A percentile compares a stretch with the other conserved stretches of the same genome.
These are phyloP conservation scores for Rafetus swinhoei DNA, from an alignment of 2,113 vertebrate genomes.

Conservation along the genomic window DNA sequence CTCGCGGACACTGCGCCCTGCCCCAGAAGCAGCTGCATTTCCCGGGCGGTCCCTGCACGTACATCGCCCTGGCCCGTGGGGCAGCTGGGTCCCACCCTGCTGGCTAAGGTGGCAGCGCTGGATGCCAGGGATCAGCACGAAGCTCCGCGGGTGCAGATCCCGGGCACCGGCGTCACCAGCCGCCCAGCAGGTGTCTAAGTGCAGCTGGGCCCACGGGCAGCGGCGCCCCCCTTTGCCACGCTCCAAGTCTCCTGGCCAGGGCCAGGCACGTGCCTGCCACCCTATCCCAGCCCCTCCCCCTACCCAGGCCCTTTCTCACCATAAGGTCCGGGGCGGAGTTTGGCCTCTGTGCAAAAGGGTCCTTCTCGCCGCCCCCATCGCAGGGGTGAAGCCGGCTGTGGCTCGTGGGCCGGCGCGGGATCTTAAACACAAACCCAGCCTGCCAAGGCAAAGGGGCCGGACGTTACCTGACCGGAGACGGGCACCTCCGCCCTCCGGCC, in stretches of 20 bases:
- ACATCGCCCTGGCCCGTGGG: no score
- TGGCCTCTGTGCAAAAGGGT: constrained; percentile 81
- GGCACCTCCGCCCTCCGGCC: rapidly evolving
- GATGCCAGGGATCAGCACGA: no score
- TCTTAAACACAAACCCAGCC: constrained; percentile 90
- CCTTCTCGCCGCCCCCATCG: constrained; percentile 63
- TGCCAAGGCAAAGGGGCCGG: background rate
- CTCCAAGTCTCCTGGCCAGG: background rate
- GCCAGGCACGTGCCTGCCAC: background rate
- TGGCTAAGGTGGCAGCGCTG: background rate
- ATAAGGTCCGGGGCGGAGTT: constrained; percentile 88
- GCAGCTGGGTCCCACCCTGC: background rate
- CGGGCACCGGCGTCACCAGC: background rate
- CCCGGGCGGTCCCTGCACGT: no score
- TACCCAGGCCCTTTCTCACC: constrained; percentile 68
- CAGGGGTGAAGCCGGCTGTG: constrained; percentile 61
- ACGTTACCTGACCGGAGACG: background rate
- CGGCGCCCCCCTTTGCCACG: background rate
- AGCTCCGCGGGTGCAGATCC: no score
- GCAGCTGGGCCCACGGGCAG: background rate
- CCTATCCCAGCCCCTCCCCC: no score
- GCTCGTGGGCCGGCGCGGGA: constrained; percentile 78
- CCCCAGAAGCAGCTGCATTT: background rate
- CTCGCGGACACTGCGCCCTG: no score
- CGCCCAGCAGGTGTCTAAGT: background rate